Percentiles rank a stretch among this genome's conserved stretches.
Evolutionary conservation across 37 sponge, comb jelly and placozoan genomes (phyloP).

Genomic region (Beroe ovata): DNA sequence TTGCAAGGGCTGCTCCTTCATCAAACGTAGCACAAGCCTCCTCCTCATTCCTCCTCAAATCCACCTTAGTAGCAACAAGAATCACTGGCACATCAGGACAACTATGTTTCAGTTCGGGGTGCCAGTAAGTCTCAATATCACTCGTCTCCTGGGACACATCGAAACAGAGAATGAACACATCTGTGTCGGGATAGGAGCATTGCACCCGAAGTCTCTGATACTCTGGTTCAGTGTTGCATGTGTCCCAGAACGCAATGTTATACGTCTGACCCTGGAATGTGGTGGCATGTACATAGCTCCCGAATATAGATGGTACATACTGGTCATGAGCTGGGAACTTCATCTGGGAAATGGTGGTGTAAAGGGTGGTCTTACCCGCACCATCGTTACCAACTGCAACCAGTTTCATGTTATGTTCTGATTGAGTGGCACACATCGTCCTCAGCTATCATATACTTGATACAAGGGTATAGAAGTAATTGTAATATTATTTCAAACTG

Average conservation of each 20-base stretch:
- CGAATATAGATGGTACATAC: constrained; percentile 22
- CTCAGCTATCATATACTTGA: too few species aligned
- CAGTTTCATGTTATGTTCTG: too few species aligned
- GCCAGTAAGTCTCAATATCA: background rate
- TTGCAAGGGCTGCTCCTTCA: background rate
- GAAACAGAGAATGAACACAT: background rate
- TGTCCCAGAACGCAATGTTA: too few species aligned
- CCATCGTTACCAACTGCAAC: constrained; percentile 6
- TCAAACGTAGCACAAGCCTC: background rate
- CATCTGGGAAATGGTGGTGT: background rate
- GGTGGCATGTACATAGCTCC: background rate
- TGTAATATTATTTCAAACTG: too few species aligned
- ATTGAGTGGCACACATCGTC: too few species aligned
- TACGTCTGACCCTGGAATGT: too few species aligned
- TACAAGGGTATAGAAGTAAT: too few species aligned
- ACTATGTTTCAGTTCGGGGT: background rate
- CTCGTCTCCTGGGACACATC: background rate
- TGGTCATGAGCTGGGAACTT: constrained; percentile 20
- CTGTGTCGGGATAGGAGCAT: too few species aligned
- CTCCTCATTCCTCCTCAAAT: background rate
- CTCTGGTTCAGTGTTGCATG: too few species aligned
- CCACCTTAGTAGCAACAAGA: background rate
- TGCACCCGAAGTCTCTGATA: too few species aligned
- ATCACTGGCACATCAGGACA: constrained; percentile 13
- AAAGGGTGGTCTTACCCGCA: constrained; percentile 12